Base-by-base conservation (phyloP, 1,140 invertebrate genomes). In the Dendroctonus valens region DNA sequence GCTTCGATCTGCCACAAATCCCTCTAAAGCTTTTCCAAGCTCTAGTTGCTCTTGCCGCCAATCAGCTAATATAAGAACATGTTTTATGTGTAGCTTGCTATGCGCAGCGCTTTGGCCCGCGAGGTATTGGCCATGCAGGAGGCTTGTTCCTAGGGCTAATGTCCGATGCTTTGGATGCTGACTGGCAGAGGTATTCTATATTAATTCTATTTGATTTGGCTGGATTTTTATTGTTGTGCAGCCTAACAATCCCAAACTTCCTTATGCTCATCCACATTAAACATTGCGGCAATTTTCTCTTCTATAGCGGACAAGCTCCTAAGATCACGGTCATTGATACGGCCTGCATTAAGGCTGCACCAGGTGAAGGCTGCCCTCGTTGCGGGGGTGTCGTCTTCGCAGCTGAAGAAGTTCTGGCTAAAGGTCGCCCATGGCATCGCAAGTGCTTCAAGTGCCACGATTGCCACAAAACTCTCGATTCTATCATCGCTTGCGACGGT, bases 401-500 rank as follows among this genome's bases (percentile, higher is more conserved):
- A 49, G 93, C 93, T 54, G 94, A 96, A 78, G 88, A 92, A 79
- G 91, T 95, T 49, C 81, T 94, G 26, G 91, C 92, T 41, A 93
- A 91, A 77, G 87, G 90, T 61, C 72, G 92, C 75, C 94, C 95
- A 81, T 98, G 94, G 94, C 96, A 93, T 84, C 88, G 96, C 82
- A 98, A 98, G 81, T 99, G 96, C 82, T 98, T 96, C 85, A 98
- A 97, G 79, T 99, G 96, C 80, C 89, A 84, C 78, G 91, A 93
- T n/a, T 98, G 96, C 80, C 91, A 88, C 72, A 94, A 94, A 75
- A 92, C 91, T 26, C 83, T 97, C 54, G 94, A 97, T 77, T 97
- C 94, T 14, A 94, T 94, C 75, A 92, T 92, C 71, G 94, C 93
- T 70, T 94, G 93, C 76, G 93, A 94, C 76, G 93, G 93, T 38